Evolutionary conservation across 2,113 vertebrate genomes (phyloP), one percentile per base, ranked within the genome.

Genomic region (Tychaedon coryphoeus): DNA sequence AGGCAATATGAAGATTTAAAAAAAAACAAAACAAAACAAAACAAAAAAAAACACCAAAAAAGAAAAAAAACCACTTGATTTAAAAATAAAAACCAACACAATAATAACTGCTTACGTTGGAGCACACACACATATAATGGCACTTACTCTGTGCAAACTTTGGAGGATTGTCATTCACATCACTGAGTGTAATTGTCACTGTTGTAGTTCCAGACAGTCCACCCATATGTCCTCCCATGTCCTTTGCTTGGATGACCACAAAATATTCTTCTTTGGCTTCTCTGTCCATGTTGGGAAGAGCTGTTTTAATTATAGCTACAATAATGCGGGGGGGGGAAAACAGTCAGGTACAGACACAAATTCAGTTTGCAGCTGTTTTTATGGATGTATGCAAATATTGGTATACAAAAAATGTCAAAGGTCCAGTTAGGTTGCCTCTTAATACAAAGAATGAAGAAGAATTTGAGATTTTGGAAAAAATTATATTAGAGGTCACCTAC

Each of bases 191-290:
- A 92, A 99, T 98, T 13, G 99, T 99, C 80, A 99, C 98, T 1
- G 99, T 99, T 1, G 99, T 99, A 4, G 99, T 99, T 91, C 99
- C 99, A 50, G 99, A 99, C 74, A 99, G 97, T 80, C 99, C 99
- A 6, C 99, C 99, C 96, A 99, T 99, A 91, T 99, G 99, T 91
- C 99, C 99, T 73, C 99, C 99, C 99, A 99, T 99, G 96, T 99
- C 99, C 97, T 99, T 99, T 80, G 99, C 99, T 97, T 99, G 99
- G 86, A 99, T 99, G 87, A 99, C 99, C 23, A 99, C 99, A 88
- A 99, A 98, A 92, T 99, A 99, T 92, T 99, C 99, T 90, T 99
- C 99, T 96, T 99, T 99, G 97, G 99, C 99, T 98, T 99, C 99
- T 86, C 99, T 98, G 94, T 99, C 99, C 99, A 99, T 99, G 96